Evolutionary conservation across 2,888 invertebrate species (phyloP).

Genomic region (Pimpla rufipes): DNA sequence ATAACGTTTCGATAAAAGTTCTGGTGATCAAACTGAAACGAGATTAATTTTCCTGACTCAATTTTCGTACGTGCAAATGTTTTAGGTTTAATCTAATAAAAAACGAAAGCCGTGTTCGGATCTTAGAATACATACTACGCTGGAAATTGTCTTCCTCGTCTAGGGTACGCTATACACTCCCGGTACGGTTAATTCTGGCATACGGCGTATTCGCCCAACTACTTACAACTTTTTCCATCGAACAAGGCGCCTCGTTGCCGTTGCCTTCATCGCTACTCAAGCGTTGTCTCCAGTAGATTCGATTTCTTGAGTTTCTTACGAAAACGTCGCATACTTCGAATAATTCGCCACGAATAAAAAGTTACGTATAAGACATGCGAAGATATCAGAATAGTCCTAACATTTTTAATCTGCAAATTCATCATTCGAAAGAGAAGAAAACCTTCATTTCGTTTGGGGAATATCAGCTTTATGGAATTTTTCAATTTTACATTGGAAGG

Average conservation of each 20-base stretch:
- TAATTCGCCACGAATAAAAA: constrained; percentile 19
- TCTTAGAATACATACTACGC: constrained; percentile 25
- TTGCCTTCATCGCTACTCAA: constrained; percentile 21
- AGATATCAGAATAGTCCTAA: neutral
- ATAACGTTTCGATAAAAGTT: too few species aligned
- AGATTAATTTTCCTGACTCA: neutral
- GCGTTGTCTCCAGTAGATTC: constrained; percentile 43
- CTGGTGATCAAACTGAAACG: neutral
- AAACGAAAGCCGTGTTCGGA: neutral
- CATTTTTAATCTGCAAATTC: neutral
- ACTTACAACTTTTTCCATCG: constrained; percentile 79
- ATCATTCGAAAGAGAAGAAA: neutral
- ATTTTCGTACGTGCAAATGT: neutral
- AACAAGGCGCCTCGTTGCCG: constrained; percentile 55
- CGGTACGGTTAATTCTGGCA: constrained; percentile 70
- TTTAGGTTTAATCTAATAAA: neutral
- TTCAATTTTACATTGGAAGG: too few species aligned
- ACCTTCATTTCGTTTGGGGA: too few species aligned
- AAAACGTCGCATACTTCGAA: constrained; percentile 49
- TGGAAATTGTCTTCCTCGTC: constrained; percentile 36
- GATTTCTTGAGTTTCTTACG: constrained; percentile 53
- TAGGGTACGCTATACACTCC: neutral
- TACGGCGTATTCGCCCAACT: constrained; percentile 71
- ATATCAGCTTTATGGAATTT: too few species aligned
- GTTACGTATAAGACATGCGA: neutral